These are phyloP conservation scores for Aspidoscelis tigris DNA, from an alignment of 2,113 vertebrate species.

Conservation along the genomic window DNA sequence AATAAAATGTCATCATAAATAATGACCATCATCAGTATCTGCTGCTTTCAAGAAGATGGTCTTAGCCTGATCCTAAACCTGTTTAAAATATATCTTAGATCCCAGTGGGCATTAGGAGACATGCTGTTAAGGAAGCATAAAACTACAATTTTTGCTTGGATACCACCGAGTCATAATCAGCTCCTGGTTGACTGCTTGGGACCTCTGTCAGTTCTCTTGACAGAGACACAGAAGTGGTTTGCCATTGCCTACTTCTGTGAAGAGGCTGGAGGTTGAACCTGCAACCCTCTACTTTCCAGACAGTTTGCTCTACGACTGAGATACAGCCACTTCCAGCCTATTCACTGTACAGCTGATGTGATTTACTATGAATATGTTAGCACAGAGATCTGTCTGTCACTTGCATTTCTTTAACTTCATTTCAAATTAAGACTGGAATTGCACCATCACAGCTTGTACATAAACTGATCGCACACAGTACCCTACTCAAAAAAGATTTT, in stretches of 20 bases:
- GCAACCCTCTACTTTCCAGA: too few relatives aligned
- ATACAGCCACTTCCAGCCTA: too few relatives aligned
- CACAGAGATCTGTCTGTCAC: constrained; percentile 33
- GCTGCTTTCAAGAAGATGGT: constrained; percentile 49
- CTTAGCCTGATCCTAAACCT: constrained; percentile 15
- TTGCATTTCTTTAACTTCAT: constrained; percentile 35
- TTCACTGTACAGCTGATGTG: neutral
- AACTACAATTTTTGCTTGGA: neutral
- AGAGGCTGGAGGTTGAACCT: too few relatives aligned
- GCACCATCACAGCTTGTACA: constrained; percentile 41
- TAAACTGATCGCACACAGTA: constrained; percentile 21
- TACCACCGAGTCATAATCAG: too few relatives aligned
- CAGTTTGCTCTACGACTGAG: too few relatives aligned
- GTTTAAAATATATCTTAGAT: neutral
- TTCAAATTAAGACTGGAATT: constrained; percentile 38
- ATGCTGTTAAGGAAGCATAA: neutral
- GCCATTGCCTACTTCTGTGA: too few relatives aligned
- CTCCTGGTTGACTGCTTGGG: too few relatives aligned
- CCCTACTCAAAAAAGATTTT: constrained; percentile 52
- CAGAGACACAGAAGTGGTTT: too few relatives aligned
- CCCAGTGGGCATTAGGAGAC: neutral
- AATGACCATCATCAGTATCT: constrained; percentile 28
- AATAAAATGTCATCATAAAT: neutral
- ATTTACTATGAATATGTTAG: constrained; percentile 36
- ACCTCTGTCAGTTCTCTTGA: too few relatives aligned